Percentiles rank a stretch among this genome's conserved stretches.
phyloP scores from a whole-genome alignment of 2,888 invertebrate species.

The Drosophila melanosoma region DNA sequence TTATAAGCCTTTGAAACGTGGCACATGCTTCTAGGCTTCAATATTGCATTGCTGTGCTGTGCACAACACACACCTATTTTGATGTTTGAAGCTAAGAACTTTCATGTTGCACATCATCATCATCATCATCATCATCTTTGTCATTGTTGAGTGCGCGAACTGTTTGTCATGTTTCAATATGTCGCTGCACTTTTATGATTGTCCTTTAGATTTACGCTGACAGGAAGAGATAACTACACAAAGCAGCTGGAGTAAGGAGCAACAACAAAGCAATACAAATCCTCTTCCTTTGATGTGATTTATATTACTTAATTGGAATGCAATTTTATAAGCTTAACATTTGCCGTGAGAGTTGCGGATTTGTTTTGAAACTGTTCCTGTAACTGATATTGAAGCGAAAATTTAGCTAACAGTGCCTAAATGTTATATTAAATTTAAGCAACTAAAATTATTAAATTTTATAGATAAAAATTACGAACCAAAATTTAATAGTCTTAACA shows the following conservation, averaged over 20 bases:
- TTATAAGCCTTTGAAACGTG: conserved; percentile 60
- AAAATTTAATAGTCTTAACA: no score
- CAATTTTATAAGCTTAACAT: neutral
- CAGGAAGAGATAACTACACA: conserved; percentile 2
- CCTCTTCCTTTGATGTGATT: neutral
- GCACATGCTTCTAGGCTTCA: conserved; percentile 43
- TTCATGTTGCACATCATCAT: neutral
- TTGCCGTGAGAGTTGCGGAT: neutral
- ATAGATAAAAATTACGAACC: no score
- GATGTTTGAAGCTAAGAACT: neutral
- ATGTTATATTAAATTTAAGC: neutral
- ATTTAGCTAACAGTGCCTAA: no score
- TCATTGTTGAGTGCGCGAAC: neutral
- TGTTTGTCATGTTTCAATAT: conserved; percentile 54
- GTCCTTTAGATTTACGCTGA: conserved; percentile 7
- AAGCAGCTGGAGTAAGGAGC: neutral
- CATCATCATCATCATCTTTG: neutral
- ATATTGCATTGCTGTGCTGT: conserved; percentile 34
- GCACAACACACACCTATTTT: conserved; percentile 9
- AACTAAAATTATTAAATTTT: neutral
- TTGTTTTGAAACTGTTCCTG: neutral
- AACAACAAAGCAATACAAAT: neutral
- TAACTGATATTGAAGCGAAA: no score
- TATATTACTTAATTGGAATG: neutral
- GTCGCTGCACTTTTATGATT: conserved; percentile 42